These are phyloP conservation scores for Leptopilina syphax DNA, from an alignment of 2,888 invertebrate genomes.

Conservation along the genomic window DNA sequence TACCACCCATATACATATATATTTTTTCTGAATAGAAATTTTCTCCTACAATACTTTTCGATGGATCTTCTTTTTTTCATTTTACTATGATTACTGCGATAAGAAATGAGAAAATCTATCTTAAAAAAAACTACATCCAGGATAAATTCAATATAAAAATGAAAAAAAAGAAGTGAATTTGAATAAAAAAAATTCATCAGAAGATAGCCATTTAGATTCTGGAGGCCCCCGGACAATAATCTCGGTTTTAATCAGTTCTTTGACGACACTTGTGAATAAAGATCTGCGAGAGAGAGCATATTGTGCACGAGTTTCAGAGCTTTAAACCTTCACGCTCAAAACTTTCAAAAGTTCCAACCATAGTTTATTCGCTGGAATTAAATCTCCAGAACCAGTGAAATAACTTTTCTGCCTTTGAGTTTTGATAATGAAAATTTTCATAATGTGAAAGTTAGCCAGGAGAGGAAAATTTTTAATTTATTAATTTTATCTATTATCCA, in stretches of 20 bases:
- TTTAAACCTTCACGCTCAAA: conserved; percentile 19
- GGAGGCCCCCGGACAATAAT: not conserved
- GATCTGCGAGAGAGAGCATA: not conserved
- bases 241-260: conserved; percentile 25
- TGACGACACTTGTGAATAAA: conserved; percentile 15
- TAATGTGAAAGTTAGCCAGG: not conserved
- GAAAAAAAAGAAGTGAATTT: not conserved
- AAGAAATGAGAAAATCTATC: too few species aligned
- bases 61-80: not conserved
- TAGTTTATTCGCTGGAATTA: conserved; percentile 11
- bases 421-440: not conserved
- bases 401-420: not conserved
- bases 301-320: conserved; percentile 3
- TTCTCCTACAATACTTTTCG: not conserved
- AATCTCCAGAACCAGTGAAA: not conserved
- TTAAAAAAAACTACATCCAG: too few species aligned
- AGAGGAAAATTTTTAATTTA: too few species aligned
- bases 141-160: not conserved
- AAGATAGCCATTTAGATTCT: conserved; percentile 8
- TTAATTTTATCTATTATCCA: too few species aligned
- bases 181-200: not conserved
- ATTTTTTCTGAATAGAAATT: not conserved
- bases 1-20: not conserved
- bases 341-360: conserved; percentile 1
- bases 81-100: too few species aligned